Evolutionary conservation across 1,140 invertebrate species (phyloP), one percentile per base, ranked within the genome.

Genomic region (Lerema accius): DNA sequence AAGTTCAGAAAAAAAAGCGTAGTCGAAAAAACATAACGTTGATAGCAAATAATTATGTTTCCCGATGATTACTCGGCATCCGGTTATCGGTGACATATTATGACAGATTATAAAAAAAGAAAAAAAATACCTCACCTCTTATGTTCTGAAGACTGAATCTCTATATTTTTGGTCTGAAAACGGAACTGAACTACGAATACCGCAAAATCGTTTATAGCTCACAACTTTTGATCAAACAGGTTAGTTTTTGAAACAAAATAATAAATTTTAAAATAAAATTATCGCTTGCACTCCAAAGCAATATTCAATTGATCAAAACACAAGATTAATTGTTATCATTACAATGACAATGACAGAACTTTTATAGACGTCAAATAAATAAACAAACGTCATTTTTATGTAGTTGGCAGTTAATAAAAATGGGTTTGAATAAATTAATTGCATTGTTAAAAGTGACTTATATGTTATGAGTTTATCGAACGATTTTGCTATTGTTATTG

Each of bases 351-450:
- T 75, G 63, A 48, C 35, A 59, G 43, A 56, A 70, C 76, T 64
- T 71, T 59, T 58, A 65, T 71, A 49, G 71, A 68, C 50, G 61
- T 63, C 43, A 40, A 58, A 78, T 60, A 77, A 71, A 80, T 78
- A 86, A 85, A 79, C 76, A 74, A 78, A 77, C 61, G 69, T 59
- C 53, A 51, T 68, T 62, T 69, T 55, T 65, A 74, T 39, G 69
- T 58, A 82, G 73, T 86, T 87, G 71, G 59, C 84, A 89, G 82
- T 78, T 85, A 81, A 87, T 89, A 87, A 89, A 86, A 84, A 79
- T 78, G 66, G 82, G 82, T 79, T 86, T 84, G 86, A 86, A 89
- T 89, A 84, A 84, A 85, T 89, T 85, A 89, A 78, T 68, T 59
- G 43, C 63, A 50, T 53, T 60, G 56, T 55, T 32, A 32, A 32